Percentiles rank a stretch among this genome's conserved stretches.
phyloP scores from a whole-genome alignment of 2,113 vertebrate species.

The Gallinago media region DNA sequence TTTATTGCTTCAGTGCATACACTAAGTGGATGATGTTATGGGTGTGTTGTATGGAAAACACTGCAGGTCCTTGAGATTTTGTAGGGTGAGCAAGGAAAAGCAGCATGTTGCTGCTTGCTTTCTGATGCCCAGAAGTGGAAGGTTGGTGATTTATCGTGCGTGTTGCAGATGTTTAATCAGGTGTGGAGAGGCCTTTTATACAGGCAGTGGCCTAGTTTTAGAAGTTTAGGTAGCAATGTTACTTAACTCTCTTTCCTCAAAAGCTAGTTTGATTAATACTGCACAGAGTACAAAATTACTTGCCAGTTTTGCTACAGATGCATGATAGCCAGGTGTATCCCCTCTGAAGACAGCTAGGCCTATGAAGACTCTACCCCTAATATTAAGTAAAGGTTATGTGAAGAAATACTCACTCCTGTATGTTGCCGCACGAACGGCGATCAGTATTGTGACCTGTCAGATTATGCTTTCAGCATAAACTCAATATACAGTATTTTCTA shows the following conservation, averaged over 20 bases:
- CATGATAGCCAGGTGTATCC: background rate
- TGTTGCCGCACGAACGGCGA: background rate
- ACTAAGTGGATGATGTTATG: background rate
- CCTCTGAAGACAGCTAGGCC: background rate
- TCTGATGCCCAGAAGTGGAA: background rate
- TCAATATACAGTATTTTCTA: background rate
- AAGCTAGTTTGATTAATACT: background rate
- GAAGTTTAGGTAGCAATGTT: background rate
- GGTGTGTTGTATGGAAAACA: background rate
- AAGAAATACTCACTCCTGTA: background rate
- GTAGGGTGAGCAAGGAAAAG: background rate
- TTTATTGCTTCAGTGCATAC: accelerated
- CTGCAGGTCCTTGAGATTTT: background rate
- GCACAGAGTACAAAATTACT: background rate
- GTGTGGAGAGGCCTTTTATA: background rate
- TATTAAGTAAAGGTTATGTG: background rate
- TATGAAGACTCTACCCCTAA: background rate
- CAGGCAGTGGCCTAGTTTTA: background rate
- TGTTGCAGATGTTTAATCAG: background rate
- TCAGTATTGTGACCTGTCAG: background rate
- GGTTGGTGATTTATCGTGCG: background rate
- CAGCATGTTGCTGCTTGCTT: accelerated
- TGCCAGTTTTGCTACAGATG: background rate
- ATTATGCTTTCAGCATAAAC: background rate
- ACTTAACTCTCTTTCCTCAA: background rate